Base-by-base conservation (phyloP, 2,113 vertebrate genomes). In the Gambusia holbrooki region DNA sequence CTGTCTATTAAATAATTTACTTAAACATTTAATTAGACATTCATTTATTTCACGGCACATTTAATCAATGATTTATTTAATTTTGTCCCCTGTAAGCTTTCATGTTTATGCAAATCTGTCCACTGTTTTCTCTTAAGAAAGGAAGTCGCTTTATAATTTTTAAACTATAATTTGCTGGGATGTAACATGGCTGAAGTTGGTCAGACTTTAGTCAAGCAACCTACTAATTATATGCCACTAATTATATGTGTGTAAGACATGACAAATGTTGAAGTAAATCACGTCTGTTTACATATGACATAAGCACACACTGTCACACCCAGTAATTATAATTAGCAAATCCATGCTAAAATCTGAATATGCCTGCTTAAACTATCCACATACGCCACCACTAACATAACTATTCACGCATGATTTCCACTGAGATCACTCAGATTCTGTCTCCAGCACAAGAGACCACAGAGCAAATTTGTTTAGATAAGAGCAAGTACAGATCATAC, bases 391-490 rank as follows among this genome's bases (percentile, higher is more conserved):
- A 75, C 40, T n/a, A 64, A 19, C 51, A 71, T 40, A 68, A 67
- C 14, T 42, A 37, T 5, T 12, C 33, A 63, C 27, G 54, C 28
- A 45, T 40, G 28, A 61, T 72, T 82, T 82, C 71, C 66, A 79
- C 58, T 3, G 40, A 40, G 33, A 48, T 71, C 64, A 64, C 78
- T 86, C 13, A 30, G 45, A 81, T 58, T 64, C 32, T 8, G 0
- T 1, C 27, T 28, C 68, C 51, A 74, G 40, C 29, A 11, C 17
- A 72, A 74, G 42, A 73, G 72, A 84, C 78, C 33, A 67, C 40
- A 72, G 72, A 63, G 37, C 64, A 48, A 77, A 67, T 58, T 64
- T 80, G 78, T 90, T 91, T 87, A 81, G 81, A 88, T 87, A 90
- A 89, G 84, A 73, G 76, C 83, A 87, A 27, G 27, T 84, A 82